Evolutionary conservation across 1,140 invertebrate genomes (phyloP), one percentile per base, ranked within the genome.

Genomic region (Lordiphosa clarofinis): DNA sequence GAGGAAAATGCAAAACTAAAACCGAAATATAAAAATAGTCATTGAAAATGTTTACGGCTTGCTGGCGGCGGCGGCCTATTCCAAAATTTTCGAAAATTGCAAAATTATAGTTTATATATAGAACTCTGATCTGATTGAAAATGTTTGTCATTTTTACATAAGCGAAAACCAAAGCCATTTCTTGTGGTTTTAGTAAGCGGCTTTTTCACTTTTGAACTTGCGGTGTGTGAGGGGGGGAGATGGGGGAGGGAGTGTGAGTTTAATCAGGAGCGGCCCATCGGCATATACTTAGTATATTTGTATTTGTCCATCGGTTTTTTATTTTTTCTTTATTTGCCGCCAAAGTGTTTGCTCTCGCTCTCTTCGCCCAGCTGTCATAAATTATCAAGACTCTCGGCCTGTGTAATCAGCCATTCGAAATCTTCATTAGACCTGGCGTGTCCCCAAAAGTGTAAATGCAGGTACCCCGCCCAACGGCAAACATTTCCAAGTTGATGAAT

Each of bases 41-140:
- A 82, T 81, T 81, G 76, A 75, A 79, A 74, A 82, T 81, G 76
- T 82, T 75, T 82, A 81, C 67, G 61, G 71, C 53, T 69, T 59
- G 46, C 28, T 40, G 44, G 50, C 38, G 31, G 37, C 44, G 28
- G 9, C 28, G 31, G 24, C 56, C 38, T 55, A 46, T 72, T 81
- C 76, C 76, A 82, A 81, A 76, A 78, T 60, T 6, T 24, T 24
- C 1, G 4, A 28, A 40, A 37, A 33, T 7, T 28, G 37, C 8
- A 1, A 2, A 7, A 33, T 54, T 28, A 31, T n/a, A 9, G 13
- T 24, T 13, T 4, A 24, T 52, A 33, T 62, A 12, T 12, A 31
- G 8, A 19, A 8, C 5, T 48, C 5, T 48, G 4, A 11, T 5
- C 12, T 2, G 33, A 56, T 47, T 24, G 33, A 21, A 37, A 36